Evolutionary conservation across 2,888 invertebrate genomes (phyloP), one percentile per base, ranked within the genome.

Genomic region (Orchestes rusci): DNA sequence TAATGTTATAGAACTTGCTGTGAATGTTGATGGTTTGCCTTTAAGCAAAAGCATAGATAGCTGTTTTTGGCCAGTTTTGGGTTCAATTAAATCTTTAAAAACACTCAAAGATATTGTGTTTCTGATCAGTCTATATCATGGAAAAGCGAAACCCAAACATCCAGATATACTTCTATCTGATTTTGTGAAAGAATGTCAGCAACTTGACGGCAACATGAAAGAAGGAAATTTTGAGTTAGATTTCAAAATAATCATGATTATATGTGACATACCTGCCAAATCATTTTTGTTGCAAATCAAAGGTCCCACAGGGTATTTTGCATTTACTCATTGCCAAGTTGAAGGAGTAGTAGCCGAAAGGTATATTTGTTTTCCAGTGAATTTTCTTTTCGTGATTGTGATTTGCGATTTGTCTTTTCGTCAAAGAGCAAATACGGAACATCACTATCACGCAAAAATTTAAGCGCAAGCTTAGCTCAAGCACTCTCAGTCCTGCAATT

Each of bases 241-340:
- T 37, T 42, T 42, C 37, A 32, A 13, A 12, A 34, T 43, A 19
- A 16, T 7, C 16, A 43, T 39, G 41, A 19, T 51, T 13, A 39
- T 51, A 18, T 51, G 51, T 43, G 48, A 51, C 38, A 18, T 28
- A 13, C 48, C 45, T 23, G 51, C 51, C 31, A 54, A 51, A 38
- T 20, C 43, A 15, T 48, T 39, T 43, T 19, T 48, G 18, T 37
- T 51, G 12, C 31, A 33, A 17, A 48, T 44, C 17, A 48, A 51
- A 34, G 34, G 45, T n/a, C 51, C 37, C 27, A 23, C 39, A 13
- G 51, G 39, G 8, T 48, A 31, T 39, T 48, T 32, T 44, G 36
- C 42, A 8, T 49, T 45, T 45, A 28, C 45, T 23, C 36, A 45
- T 31, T 49, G 42, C 40, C 18, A 35, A 29, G 16, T 42, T 28